Base-by-base conservation (phyloP, 2,888 invertebrate species). In the Conops quadrifasciatus region DNA sequence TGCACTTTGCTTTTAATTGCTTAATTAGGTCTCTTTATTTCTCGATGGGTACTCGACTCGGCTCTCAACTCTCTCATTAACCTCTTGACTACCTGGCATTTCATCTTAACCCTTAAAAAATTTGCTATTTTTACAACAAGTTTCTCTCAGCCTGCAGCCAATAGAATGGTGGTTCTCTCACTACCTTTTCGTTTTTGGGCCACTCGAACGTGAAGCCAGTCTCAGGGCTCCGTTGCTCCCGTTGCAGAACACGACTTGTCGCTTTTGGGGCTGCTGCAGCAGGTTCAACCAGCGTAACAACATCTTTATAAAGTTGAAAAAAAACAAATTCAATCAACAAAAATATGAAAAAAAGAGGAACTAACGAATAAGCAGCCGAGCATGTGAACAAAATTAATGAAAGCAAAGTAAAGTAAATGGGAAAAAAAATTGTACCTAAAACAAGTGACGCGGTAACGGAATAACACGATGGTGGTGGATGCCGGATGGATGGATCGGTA, bases 341-440 rank as follows among this genome's bases (percentile, higher is more conserved):
- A 45, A 45, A 43, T 36, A n/a, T 21, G 21, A 45, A 62, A 45
- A 30, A 59, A 0, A 62, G 7, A 36, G 9, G 36, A 62, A 43
- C 21, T 30, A 62, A 43, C 30, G 28, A 56, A 26, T 26, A 56
- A 56, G 56, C 28, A 62, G 62, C 9, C 2, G 13, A 62, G 21
- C 62, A 62, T 62, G 45, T 36, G 24, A 62, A 62, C 36, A 43
- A 43, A 56, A 21, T 56, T 56, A 11, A 56, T 1, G 53, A 56
- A 36, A 36, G 19, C 53, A 24, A 56, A 56, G 24, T 13, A 24
- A 56, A 21, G 19, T n/a, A 21, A 53, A 24, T 3, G 21, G 11
- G 3, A 24, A 36, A 36, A 9, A 36, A 36, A 36, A 36, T 36
- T 36, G 36, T 36, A 36, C 36, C 36, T 9, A 36, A 36, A 4